Base-by-base conservation (phyloP, 30 jellyfish, hydroid and myxozoan species). In the Mastigias papua region DNA sequence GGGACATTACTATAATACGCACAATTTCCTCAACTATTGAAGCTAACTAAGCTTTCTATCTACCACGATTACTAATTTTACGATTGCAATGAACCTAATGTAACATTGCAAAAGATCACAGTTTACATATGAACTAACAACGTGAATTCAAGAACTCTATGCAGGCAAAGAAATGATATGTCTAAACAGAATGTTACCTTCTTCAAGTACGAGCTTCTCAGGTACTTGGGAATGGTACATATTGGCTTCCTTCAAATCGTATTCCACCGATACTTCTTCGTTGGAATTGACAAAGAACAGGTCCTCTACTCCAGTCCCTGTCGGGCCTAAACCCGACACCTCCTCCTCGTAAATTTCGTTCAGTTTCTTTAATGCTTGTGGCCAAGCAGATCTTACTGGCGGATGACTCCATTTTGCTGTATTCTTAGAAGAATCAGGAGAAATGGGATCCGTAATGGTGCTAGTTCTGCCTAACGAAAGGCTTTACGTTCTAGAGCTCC, bases 391-490 rank as follows among this genome's bases (percentile, higher is more conserved):
- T 23, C 48, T 34, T 37, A 0, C 17, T 31, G 35, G 57, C 67
- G 66, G 46, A 25, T 25, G 76, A 19, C 32, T 25, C 94, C 94
- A 85, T 85, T 85, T 85, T 69, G 77, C 23, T 79, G 80, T 35
- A 49, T 83, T 85, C 75, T 62, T 32, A 35, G 46, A 23, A 72
- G 68, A 64, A 73, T 49, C 51, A 64, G 94, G 74, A 54, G 94
- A 85, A 73, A 46, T 73, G 88, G 88, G 37, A 64, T 85, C 94
- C 94, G 94, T 85, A 85, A 77, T 85, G 94, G 48, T 54, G 82
- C 84, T 72, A 31, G 77, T 26, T 33, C 9, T 20, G 80, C 54
- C 79, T 54, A 49, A 35, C 46, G 49, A 29, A 49, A 27, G 28
- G 77, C 61, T 71, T 23, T 73, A 54, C 22, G 32, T 29, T 62